Conservation (phyloP, 2,797 vertebrate genomes). For the Mustela erminea region DNA sequence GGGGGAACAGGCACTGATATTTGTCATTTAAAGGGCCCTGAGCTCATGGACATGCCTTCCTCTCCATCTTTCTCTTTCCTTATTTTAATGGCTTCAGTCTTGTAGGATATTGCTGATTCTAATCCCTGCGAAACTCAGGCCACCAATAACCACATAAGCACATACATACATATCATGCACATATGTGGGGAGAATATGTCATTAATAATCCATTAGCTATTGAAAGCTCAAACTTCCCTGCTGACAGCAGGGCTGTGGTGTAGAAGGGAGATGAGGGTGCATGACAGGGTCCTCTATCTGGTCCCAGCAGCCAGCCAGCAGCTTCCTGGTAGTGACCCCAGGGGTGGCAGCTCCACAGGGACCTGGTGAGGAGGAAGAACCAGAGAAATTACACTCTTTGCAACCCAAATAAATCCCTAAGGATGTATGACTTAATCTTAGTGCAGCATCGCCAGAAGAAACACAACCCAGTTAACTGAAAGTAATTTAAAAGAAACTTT, state of each 20-base stretch:
- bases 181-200: not conserved
- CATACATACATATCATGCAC: not conserved
- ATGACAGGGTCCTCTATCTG: not conserved
- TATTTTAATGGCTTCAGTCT: not conserved
- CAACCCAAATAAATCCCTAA: conserved; percentile 75
- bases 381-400: conserved; percentile 62
- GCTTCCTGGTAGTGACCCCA: conserved; percentile 54
- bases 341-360: conserved; percentile 58
- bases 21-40: not conserved
- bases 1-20: not conserved
- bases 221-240: conserved; percentile 2
- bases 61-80: not conserved
- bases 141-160: not conserved
- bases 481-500: conserved; percentile 84
- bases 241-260: not conserved
- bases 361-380: conserved; percentile 37
- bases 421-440: conserved; percentile 81
- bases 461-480: conserved; percentile 80
- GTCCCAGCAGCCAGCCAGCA: conserved; percentile 42
- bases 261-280: not conserved
- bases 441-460: conserved; percentile 65
- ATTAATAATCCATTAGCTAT: not conserved
- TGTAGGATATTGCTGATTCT: not conserved
- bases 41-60: not conserved
- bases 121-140: conserved; percentile 38